Percentiles rank a stretch among this genome's conserved stretches.
phyloP scores from a whole-genome alignment of 2,797 vertebrate genomes.

The Helostoma temminkii region DNA sequence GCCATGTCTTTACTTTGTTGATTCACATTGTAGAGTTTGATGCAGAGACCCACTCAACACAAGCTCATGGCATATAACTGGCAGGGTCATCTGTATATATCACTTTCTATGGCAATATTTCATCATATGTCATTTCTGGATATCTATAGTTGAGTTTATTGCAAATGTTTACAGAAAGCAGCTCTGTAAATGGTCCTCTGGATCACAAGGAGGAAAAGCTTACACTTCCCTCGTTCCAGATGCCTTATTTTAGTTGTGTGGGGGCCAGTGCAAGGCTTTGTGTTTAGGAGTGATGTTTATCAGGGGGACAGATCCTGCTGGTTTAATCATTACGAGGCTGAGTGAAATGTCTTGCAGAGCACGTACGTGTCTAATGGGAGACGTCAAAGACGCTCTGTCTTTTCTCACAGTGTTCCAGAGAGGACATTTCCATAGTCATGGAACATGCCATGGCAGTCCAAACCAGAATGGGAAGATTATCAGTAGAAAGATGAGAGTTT shows the following conservation, averaged over 20 bases:
- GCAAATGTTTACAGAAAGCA: conserved; percentile 60
- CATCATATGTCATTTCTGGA: conserved; percentile 56
- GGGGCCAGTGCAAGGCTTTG: conserved; percentile 69
- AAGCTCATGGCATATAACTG: conserved; percentile 31
- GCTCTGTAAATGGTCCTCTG: conserved; percentile 40
- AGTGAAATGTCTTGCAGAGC: conserved; percentile 74
- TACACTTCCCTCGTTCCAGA: conserved; percentile 69
- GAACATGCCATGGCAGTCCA: conserved; percentile 51
- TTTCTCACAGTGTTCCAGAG: conserved; percentile 63
- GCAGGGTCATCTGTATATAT: conserved; percentile 58
- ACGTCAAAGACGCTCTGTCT: conserved; percentile 77
- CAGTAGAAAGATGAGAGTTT: conserved; percentile 69
- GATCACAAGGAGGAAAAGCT: conserved; percentile 68
- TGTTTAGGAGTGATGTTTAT: conserved; percentile 78
- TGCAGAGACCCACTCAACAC: conserved; percentile 55
- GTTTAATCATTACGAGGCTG: conserved; percentile 76
- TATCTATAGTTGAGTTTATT: conserved; percentile 52
- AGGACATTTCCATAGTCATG: conserved; percentile 64
- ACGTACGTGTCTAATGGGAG: conserved; percentile 75
- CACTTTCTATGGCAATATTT: conserved; percentile 57
- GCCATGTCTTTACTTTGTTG: conserved; percentile 73
- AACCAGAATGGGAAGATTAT: conserved; percentile 64
- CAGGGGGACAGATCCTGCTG: conserved; percentile 79
- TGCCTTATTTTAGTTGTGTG: conserved; percentile 59
- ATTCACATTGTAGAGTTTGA: conserved; percentile 46